Evolutionary conservation across 1,140 invertebrate species (phyloP), one percentile per base, ranked within the genome.

Genomic region (Aphidius gifuensis): DNA sequence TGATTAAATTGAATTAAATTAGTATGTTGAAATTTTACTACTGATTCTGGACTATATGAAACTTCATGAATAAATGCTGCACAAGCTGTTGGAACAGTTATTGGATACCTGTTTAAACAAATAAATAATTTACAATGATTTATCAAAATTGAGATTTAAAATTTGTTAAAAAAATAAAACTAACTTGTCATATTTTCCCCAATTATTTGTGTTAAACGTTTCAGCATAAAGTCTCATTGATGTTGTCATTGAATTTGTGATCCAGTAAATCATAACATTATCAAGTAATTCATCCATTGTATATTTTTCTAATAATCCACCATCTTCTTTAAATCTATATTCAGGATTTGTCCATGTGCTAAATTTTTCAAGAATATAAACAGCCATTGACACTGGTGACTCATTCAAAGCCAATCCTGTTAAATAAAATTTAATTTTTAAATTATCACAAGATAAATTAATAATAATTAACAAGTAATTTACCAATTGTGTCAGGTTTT

Each of bases 401-500:
- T 89, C 84, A 4, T 79, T 74, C 59, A 91, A 68, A 2, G 83
- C 86, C 9, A 83, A 80, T 57, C 88, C 88, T 87, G 68, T 9
- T 42, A 1, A 45, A 9, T n/a, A 53, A 77, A 70, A 68, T 64
- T 45, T 57, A 54, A 49, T 16, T 46, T 62, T 57, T 58, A 8
- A 46, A 58, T 23, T 44, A 21, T 32, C 63, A 62, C 6, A 64
- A 64, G 49, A 5, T 21, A 49, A 61, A 56, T 16, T 21, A 49
- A 32, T 56, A 46, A 4, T 46, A 11, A 47, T 57, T 16, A 9
- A 42, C 6, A 48, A 39, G 21, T 46, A 62, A 72, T 77, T 74
- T 80, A 90, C 91, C 92, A 61, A 96, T 81, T 9, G 94, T 97
- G 73, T 97, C 93, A 7, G 94, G 94, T 76, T 95, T 96, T 0